Evolutionary conservation across 2,113 vertebrate genomes (phyloP).

Genomic region (Clupea harengus): DNA sequence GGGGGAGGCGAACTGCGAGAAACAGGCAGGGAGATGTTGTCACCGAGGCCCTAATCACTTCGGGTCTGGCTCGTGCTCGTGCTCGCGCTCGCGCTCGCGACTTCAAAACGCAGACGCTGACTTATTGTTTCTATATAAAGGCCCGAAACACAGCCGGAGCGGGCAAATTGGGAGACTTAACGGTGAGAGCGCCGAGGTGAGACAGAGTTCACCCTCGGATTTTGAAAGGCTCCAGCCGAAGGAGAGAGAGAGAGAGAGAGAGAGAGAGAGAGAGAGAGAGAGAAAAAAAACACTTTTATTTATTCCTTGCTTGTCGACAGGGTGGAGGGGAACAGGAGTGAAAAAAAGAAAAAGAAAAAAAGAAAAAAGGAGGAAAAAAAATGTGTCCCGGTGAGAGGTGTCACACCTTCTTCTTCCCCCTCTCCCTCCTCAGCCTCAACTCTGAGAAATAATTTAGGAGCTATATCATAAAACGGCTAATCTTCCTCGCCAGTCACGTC

Average conservation of each 20-base stretch:
- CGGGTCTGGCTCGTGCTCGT: background rate
- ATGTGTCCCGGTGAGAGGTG: conserved; percentile 33
- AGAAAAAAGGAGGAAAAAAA: background rate
- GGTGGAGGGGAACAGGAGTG: conserved; percentile 55
- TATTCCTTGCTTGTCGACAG: conserved; percentile 67
- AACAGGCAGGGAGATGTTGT: conserved; percentile 4
- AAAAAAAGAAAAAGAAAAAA: conserved; percentile 35
- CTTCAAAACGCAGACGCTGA: conserved; percentile 28
- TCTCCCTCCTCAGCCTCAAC: conserved; percentile 17
- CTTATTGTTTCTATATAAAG: conserved; percentile 44
- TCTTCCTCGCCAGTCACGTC: background rate
- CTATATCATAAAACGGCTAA: background rate
- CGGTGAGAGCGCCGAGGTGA: conserved; percentile 60
- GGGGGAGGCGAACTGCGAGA: conserved; percentile 58
- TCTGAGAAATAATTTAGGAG: background rate
- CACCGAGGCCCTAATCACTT: background rate
- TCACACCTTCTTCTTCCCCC: conserved; percentile 39
- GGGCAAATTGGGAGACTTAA: conserved; percentile 45
- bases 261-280: background rate
- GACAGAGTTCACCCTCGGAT: conserved; percentile 68
- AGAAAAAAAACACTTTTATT: conserved; percentile 63
- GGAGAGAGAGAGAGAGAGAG: background rate
- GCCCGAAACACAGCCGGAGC: conserved; percentile 31
- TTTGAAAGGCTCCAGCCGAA: conserved; percentile 55
- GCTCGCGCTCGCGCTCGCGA: background rate